phyloP scores from a whole-genome alignment of 2,113 vertebrate genomes.

The Rhabdornis inornatus region DNA sequence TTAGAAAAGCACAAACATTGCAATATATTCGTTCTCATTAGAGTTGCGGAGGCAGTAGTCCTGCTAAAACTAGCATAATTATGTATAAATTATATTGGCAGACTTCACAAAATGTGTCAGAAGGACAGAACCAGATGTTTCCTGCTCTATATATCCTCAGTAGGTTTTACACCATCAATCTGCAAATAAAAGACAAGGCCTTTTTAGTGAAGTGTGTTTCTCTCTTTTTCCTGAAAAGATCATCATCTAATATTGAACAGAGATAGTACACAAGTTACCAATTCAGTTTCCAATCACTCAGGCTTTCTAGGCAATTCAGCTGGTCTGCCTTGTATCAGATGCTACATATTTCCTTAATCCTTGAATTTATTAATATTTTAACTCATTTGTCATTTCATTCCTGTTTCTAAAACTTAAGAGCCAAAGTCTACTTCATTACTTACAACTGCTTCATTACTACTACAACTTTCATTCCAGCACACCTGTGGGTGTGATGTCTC shows the following conservation, averaged over 20 bases:
- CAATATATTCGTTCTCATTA: conserved; percentile 14
- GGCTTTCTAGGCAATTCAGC: not conserved
- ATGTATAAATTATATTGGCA: not conserved
- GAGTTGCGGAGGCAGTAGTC: conserved; percentile 7
- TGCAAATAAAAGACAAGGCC: not conserved
- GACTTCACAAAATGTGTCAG: not conserved
- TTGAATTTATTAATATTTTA: not conserved
- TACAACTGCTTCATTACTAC: too few relatives aligned
- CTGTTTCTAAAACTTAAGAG: not conserved
- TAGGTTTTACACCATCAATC: not conserved
- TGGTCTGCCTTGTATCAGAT: not conserved
- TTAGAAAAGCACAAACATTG: not conserved
- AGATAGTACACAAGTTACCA: not conserved
- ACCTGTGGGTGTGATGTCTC: not conserved
- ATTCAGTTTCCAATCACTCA: not conserved
- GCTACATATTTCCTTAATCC: not conserved
- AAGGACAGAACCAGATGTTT: conserved; percentile 35
- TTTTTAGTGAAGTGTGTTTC: not conserved
- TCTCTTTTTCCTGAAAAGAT: not conserved
- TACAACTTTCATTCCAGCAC: not conserved
- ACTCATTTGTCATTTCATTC: not conserved
- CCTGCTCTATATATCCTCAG: not conserved
- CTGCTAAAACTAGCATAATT: conserved; percentile 29
- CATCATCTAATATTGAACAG: not conserved
- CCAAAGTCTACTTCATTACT: not conserved